Evolutionary conservation across 2,888 invertebrate genomes (phyloP).

Genomic region (Sinodicranocentrus sp.): DNA sequence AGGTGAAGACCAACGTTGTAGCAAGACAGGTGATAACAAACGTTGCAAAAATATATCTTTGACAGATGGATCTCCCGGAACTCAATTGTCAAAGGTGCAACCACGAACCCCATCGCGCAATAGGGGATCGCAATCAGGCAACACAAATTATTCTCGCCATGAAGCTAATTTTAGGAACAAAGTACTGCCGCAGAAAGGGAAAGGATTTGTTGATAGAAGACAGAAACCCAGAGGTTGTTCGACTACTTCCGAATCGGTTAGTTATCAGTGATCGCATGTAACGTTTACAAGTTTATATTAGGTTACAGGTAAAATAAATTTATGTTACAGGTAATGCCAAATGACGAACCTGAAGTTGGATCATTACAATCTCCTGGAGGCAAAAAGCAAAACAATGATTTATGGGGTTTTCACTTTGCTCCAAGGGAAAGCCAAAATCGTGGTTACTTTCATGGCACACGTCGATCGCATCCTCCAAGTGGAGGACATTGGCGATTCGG

Average conservation of each 20-base stretch:
- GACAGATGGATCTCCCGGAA: conserved; percentile 65
- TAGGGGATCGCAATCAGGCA: conserved; percentile 26
- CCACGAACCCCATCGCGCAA: conserved; percentile 37
- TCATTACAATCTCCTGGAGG: conserved; percentile 90
- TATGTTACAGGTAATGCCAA: conserved; percentile 79
- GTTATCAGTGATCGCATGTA: neutral
- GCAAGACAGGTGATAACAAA: neutral
- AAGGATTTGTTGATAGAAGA: conserved; percentile 27
- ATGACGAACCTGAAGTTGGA: conserved; percentile 84
- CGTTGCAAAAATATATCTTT: neutral
- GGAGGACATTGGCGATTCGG: conserved; percentile 71
- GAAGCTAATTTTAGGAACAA: conserved; percentile 37
- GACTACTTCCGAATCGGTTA: conserved; percentile 56
- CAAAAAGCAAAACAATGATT: conserved; percentile 94
- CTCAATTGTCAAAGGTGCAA: conserved; percentile 63
- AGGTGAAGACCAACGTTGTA: neutral
- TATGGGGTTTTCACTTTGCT: conserved; percentile 94
- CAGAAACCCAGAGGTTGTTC: conserved; percentile 36
- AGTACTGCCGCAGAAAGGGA: conserved; percentile 18
- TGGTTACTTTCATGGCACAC: conserved; percentile 46
- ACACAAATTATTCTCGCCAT: conserved; percentile 34
- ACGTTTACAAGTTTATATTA: neutral
- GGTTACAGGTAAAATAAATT: neutral
- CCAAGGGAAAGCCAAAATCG: conserved; percentile 80
- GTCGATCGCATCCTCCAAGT: conserved; percentile 73